Percentiles rank a stretch among this genome's conserved stretches.
Evolutionary conservation across 1,140 invertebrate species (phyloP).

Genomic region (Panulirus ornatus): DNA sequence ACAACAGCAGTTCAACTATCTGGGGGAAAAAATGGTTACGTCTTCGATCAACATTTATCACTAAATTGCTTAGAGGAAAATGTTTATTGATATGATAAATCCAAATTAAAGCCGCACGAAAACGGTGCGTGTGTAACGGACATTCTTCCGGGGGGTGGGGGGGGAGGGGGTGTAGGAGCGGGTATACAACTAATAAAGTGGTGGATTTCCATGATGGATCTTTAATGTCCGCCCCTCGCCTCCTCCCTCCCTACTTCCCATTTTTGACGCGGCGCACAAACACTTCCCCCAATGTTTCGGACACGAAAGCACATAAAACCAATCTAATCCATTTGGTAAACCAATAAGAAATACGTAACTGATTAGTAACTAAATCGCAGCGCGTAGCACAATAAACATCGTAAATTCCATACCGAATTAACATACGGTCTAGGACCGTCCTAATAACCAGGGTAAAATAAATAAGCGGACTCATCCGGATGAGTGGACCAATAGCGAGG

Average conservation of each 20-base stretch:
- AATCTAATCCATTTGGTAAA: too few relatives aligned
- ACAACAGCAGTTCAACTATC: too few relatives aligned
- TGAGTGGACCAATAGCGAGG: conserved; percentile 14
- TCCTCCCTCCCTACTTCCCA: neutral
- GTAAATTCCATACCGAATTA: too few relatives aligned
- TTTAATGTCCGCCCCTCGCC: conserved; percentile 2
- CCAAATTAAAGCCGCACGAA: neutral
- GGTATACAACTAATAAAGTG: conserved; percentile 23
- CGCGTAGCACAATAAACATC: too few relatives aligned
- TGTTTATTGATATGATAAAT: neutral
- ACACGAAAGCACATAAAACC: too few relatives aligned
- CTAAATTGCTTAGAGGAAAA: too few relatives aligned
- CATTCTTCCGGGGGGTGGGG: neutral
- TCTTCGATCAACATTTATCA: too few relatives aligned
- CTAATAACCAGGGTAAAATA: neutral
- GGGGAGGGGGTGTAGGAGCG: neutral
- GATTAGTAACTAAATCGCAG: too few relatives aligned
- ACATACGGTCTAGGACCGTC: too few relatives aligned
- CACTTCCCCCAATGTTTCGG: neutral
- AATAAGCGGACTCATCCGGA: neutral
- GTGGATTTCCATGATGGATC: conserved; percentile 6
- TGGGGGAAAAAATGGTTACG: too few relatives aligned
- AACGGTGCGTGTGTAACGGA: neutral
- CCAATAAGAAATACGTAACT: too few relatives aligned
- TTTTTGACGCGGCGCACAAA: neutral